Base-by-base conservation (phyloP, 2,113 vertebrate genomes). In the Hippocampus comes region DNA sequence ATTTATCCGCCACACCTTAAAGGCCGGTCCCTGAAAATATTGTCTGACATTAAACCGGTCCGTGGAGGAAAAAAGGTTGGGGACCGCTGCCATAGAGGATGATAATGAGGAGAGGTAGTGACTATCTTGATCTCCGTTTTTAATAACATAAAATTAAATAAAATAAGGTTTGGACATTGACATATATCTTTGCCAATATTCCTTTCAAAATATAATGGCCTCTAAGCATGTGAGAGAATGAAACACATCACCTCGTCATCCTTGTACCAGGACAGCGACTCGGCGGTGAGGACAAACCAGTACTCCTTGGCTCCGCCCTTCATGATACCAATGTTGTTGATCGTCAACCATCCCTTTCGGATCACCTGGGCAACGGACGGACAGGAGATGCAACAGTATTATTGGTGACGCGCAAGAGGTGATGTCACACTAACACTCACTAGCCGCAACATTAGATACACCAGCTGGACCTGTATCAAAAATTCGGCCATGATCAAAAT, bases 291-390 rank as follows among this genome's bases (percentile, higher is more conserved):
- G 74, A 99, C 95, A 70, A 99, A 99, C 97, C 97, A 99, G 59
- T 99, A 99, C 82, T 99, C 97, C 86, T 99, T 99, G 82, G 97
- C 93, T 67, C 97, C 97, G 18, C 97, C 97, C 82, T 99, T 99
- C 97, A 99, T 99, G 90, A 99, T 99, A 57, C 97, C 92, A 0
- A 99, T 99, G 81, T 99, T 99, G 91, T 97, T 99, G 90, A 99
- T 99, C 85, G 97, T 99, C 85, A 99, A 91, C 97, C 97, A 99
- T 74, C 97, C 97, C 90, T 98, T 99, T 57, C 97, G 94, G 91
- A 99, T 99, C 84, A 99, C 97, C 97, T 99, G 82, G n/a, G 34
- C 72, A 55, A 78, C n/a, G 27, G 14, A 61, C 27, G 34, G 59
- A 69, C 56, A 25, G 0, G 15, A 72, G 20, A 9, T 5, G 14